Evolutionary conservation across 1,140 invertebrate genomes (phyloP), one percentile per base, ranked within the genome.

Genomic region (Meteorus sp.): DNA sequence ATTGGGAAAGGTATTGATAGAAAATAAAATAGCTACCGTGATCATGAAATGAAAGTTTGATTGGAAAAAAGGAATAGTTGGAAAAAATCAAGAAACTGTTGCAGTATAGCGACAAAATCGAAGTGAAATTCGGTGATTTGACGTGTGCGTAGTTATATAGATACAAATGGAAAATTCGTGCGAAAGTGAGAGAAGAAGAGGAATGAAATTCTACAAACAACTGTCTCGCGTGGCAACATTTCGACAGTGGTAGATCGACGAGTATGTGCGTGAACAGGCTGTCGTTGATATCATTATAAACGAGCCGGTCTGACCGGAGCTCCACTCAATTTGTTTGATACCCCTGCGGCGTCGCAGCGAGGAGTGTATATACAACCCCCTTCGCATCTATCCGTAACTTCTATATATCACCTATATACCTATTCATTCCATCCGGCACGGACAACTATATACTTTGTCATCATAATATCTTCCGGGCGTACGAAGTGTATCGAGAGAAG

Each of bases 241-340:
- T n/a, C n/a, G n/a, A n/a, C n/a, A n/a, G n/a, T n/a, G n/a, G n/a
- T n/a, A n/a, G n/a, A n/a, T n/a, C n/a, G n/a, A n/a, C n/a, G n/a
- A n/a, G n/a, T 37, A 41, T 47, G 44, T 7, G 52, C 23, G 48
- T 56, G 62, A 56, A 64, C 65, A 62, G 60, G 60, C 53, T 58
- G 58, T 44, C 63, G 59, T 61, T 69, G 68, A 69, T 70, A 66
- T 66, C 62, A 70, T 73, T 68, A 68, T 67, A 71, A 71, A 71
- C 66, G 71, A 66, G 61, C 63, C 45, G 60, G 13, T 39, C 48
- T 50, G 56, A 67, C 68, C 65, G 72, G 65, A 74, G 69, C 66
- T 67, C 44, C 61, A 67, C 67, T 70, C 66, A 70, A 74, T 74
- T 72, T 70, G 63, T 71, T 72, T 66, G 66, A 66, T 65, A 72